Percentiles rank a stretch among this genome's conserved stretches.
Conservation (phyloP, 2,888 invertebrate genomes). For the Molorchus minor region DNA sequence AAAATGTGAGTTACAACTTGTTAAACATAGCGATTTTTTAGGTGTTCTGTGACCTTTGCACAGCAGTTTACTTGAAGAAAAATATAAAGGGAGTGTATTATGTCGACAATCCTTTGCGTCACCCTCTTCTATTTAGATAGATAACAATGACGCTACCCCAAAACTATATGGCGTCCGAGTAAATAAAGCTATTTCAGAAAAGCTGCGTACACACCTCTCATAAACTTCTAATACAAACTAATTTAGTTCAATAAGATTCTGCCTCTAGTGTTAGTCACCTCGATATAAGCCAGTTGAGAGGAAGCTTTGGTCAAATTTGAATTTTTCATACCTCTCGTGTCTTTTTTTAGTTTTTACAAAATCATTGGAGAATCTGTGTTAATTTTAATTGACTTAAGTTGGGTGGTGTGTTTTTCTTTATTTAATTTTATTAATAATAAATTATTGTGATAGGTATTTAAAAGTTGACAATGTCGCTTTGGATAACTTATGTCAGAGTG, state of each 20-base stretch:
- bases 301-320: neutral
- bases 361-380: neutral
- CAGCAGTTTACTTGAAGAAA: neutral
- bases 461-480: slow-evolving; percentile 49
- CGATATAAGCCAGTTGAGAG: slow-evolving; percentile 2
- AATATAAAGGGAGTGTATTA: neutral
- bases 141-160: slow-evolving; percentile 1
- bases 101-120: neutral
- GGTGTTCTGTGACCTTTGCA: neutral
- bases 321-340: neutral
- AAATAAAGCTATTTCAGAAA: slow-evolving; percentile 31
- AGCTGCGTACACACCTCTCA: slow-evolving; percentile 22
- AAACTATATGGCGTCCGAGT: slow-evolving; percentile 12
- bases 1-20: neutral
- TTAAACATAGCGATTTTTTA: neutral
- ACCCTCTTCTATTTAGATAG: neutral
- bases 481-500: slow-evolving; percentile 51
- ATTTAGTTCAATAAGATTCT: slow-evolving; percentile 7
- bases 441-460: neutral
- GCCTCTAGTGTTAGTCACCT: slow-evolving; percentile 22
- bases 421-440: neutral
- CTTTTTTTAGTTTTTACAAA: neutral
- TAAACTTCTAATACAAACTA: slow-evolving; percentile 2
- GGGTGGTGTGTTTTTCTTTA: neutral
- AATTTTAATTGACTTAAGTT: neutral